phyloP scores from a whole-genome alignment of 2,888 invertebrate genomes.

The Ditula angustiorana region DNA sequence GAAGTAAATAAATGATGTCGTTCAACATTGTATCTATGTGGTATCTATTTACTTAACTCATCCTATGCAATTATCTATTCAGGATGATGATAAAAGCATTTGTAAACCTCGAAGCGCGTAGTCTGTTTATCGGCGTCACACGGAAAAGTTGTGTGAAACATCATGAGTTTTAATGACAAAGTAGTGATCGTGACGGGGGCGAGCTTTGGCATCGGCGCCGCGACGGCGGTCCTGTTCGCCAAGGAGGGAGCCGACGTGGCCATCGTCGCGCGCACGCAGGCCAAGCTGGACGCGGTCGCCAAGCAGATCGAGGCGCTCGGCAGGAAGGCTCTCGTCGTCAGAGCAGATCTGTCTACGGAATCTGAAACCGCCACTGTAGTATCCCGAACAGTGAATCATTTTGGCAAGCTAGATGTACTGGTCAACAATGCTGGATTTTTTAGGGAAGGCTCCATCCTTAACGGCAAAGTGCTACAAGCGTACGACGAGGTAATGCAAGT shows the following conservation, averaged over 20 bases:
- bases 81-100: too few relatives aligned
- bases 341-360: slow-evolving; percentile 56
- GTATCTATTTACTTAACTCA: too few relatives aligned
- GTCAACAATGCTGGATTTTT: too few relatives aligned
- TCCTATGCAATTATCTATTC: too few relatives aligned
- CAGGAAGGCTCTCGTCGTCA: slow-evolving; percentile 47
- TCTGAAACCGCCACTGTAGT: slow-evolving; percentile 49
- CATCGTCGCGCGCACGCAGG: slow-evolving; percentile 53
- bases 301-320: slow-evolving; percentile 46
- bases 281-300: slow-evolving; percentile 48
- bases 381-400: slow-evolving; percentile 51
- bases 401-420: slow-evolving; percentile 56
- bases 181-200: slow-evolving; percentile 61
- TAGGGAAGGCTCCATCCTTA: too few relatives aligned
- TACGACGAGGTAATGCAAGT: too few relatives aligned
- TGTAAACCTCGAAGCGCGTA: too few relatives aligned
- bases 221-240: slow-evolving; percentile 55
- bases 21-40: too few relatives aligned
- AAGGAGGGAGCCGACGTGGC: slow-evolving; percentile 54
- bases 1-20: too few relatives aligned
- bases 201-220: slow-evolving; percentile 66
- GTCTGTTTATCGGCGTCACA: too few relatives aligned
- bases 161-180: slow-evolving; percentile 48
- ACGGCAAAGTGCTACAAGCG: too few relatives aligned
- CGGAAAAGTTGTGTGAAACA: too few relatives aligned